Conservation (phyloP, 2,888 invertebrate species). For the Chymomyza procnemis region DNA sequence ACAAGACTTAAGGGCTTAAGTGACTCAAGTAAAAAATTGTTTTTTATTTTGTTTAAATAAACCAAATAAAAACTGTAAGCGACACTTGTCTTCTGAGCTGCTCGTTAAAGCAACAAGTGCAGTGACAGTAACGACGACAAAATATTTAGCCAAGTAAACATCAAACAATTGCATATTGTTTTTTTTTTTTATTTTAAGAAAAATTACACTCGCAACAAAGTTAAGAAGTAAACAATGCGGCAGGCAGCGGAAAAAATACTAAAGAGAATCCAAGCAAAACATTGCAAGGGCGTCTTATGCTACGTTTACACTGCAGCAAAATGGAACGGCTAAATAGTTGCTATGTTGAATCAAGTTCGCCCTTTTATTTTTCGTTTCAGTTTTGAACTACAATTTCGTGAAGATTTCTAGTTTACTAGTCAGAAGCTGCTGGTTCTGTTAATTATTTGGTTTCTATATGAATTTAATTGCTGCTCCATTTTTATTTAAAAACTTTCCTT, state of each 20-base stretch:
- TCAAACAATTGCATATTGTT: slow-evolving; percentile 34
- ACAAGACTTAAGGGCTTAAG: not conserved
- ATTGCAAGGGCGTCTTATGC: not conserved
- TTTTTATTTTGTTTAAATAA: not conserved
- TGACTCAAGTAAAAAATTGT: slow-evolving; percentile 9
- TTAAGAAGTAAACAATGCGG: slow-evolving; percentile 3
- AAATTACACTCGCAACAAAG: slow-evolving; percentile 25
- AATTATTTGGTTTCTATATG: too few species aligned
- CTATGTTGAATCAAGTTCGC: too few species aligned
- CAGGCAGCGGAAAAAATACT: not conserved
- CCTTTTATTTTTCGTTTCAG: too few species aligned
- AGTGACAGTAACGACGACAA: slow-evolving; percentile 11
- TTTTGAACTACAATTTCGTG: too few species aligned
- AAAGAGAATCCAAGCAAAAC: not conserved
- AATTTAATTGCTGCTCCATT: too few species aligned
- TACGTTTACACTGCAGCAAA: not conserved
- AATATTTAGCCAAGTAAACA: slow-evolving; percentile 45
- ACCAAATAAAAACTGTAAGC: slow-evolving; percentile 20
- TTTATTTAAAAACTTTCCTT: too few species aligned
- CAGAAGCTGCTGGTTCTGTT: too few species aligned
- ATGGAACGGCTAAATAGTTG: too few species aligned
- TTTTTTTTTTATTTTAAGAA: slow-evolving; percentile 14
- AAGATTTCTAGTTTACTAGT: too few species aligned
- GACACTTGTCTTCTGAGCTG: slow-evolving; percentile 16
- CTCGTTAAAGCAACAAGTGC: not conserved